Percentiles rank a stretch among this genome's conserved stretches.
phyloP scores from a whole-genome alignment of 2,888 invertebrate species.

The Furcula furcula region DNA sequence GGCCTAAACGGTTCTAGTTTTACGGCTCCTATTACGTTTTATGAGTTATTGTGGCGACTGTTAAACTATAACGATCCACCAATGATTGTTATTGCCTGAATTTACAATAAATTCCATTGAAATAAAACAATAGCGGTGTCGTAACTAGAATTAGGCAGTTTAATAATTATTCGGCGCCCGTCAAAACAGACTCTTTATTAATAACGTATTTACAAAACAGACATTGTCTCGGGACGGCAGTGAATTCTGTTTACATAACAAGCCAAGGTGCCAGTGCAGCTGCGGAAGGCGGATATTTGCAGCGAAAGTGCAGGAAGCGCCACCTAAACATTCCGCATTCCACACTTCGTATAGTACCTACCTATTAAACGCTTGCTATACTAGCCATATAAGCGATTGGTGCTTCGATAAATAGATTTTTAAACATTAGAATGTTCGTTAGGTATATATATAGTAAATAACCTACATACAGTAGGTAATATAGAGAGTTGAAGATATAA shows the following conservation, averaged over 20 bases:
- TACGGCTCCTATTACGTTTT: too few species aligned
- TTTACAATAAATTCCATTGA: not conserved
- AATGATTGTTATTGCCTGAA: not conserved
- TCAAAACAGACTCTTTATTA: conserved; percentile 33
- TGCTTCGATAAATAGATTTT: too few species aligned
- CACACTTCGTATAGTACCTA: conserved; percentile 22
- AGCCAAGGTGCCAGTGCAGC: conserved; percentile 30
- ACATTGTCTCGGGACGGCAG: conserved; percentile 33
- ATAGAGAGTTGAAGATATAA: too few species aligned
- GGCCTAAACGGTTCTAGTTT: too few species aligned
- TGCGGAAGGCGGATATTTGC: conserved; percentile 68
- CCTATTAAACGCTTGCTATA: too few species aligned
- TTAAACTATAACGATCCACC: not conserved
- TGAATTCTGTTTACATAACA: conserved; percentile 58
- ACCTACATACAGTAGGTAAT: too few species aligned
- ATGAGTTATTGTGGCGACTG: not conserved
- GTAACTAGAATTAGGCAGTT: conserved; percentile 14
- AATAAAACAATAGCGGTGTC: conserved; percentile 2
- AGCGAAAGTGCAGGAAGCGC: conserved; percentile 75
- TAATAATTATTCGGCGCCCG: conserved; percentile 26
- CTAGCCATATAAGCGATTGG: too few species aligned
- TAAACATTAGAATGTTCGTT: too few species aligned
- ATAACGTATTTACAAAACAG: conserved; percentile 41
- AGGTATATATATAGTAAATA: too few species aligned
- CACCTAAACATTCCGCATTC: conserved; percentile 73